Evolutionary conservation across 2,888 invertebrate species (phyloP).

Genomic region (Aphidius colemani): DNA sequence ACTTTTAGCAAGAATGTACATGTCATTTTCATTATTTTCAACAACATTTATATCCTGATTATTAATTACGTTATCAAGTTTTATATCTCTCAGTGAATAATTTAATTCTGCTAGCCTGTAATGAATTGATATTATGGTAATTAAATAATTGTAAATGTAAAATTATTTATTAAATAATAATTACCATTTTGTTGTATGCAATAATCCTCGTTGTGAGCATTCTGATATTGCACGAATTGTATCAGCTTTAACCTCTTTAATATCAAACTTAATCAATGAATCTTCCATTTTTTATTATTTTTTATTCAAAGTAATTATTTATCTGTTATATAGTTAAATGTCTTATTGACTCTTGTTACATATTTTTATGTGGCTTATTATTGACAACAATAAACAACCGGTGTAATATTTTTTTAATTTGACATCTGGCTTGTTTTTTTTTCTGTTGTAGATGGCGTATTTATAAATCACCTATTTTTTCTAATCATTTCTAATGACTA

Average conservation of each 20-base stretch:
- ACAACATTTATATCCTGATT: constrained; percentile 58
- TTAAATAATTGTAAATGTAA: background rate
- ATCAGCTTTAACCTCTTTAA: constrained; percentile 70
- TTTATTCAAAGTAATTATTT: no score
- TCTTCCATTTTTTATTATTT: constrained; percentile 51
- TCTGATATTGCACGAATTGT: constrained; percentile 70
- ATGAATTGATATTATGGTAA: background rate
- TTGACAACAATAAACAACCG: no score
- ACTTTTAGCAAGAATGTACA: constrained; percentile 79
- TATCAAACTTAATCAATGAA: constrained; percentile 60
- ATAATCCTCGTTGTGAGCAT: constrained; percentile 79
- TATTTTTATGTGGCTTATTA: no score
- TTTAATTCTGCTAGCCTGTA: constrained; percentile 79
- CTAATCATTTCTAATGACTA: no score
- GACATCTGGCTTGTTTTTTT: no score
- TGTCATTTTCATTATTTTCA: constrained; percentile 70
- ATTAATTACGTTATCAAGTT: constrained; percentile 64
- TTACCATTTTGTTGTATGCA: constrained; percentile 82
- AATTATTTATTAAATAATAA: constrained; percentile 35
- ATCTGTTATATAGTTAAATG: no score
- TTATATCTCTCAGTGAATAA: constrained; percentile 73
- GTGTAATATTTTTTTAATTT: no score
- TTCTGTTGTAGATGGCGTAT: no score
- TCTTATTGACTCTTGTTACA: no score
- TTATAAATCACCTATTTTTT: no score